A percentile compares a stretch with the other conserved stretches of the same genome.
phyloP scores from a whole-genome alignment of 2,113 vertebrate genomes.

The Antigone vipio region DNA sequence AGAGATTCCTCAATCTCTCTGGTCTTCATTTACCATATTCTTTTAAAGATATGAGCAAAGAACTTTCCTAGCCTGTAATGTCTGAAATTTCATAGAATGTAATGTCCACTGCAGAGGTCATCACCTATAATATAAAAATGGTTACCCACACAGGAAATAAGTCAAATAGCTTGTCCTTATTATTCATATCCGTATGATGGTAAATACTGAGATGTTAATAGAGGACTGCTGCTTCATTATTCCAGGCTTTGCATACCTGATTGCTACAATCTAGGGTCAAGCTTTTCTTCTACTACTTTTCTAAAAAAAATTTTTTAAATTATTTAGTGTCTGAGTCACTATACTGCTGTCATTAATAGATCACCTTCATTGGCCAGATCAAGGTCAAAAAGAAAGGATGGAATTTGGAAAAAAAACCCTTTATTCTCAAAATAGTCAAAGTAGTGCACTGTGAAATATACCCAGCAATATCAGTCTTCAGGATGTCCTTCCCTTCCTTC shows the following conservation, averaged over 20 bases:
- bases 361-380: fast-evolving
- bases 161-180: neutral
- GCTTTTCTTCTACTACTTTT: neutral
- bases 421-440: neutral
- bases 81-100: neutral
- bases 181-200: neutral
- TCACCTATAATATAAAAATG: neutral
- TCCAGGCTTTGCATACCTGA: neutral
- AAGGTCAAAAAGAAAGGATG: neutral
- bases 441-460: neutral
- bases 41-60: neutral
- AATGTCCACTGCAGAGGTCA: neutral
- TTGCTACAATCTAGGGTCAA: neutral
- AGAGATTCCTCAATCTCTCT: neutral
- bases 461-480: neutral
- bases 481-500: neutral
- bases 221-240: neutral
- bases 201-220: neutral
- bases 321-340: neutral
- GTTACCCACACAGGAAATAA: neutral
- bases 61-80: neutral
- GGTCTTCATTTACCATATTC: neutral
- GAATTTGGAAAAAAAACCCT: neutral
- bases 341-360: neutral
- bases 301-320: neutral